Conservation (phyloP, 2,797 vertebrate genomes). For the Orestias chungarensis region DNA sequence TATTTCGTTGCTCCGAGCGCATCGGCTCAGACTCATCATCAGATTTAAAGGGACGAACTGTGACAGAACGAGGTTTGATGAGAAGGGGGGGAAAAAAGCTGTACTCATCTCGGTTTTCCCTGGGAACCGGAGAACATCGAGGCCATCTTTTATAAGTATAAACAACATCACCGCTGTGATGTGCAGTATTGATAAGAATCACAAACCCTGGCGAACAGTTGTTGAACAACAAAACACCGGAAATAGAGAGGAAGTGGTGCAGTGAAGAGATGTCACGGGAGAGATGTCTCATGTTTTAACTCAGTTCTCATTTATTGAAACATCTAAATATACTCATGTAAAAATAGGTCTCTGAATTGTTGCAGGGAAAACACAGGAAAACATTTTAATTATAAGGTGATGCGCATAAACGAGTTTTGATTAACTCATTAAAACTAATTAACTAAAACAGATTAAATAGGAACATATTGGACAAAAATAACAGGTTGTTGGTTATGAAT, state of each 20-base stretch:
- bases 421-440: background rate
- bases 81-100: constrained; percentile 21
- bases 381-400: background rate
- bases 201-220: constrained; percentile 10
- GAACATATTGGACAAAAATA: too few species aligned
- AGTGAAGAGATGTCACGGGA: background rate
- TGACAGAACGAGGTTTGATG: constrained; percentile 42
- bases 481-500: too few species aligned
- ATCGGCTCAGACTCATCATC: constrained; percentile 45
- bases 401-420: background rate
- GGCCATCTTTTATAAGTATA: constrained; percentile 36
- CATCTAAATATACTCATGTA: background rate
- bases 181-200: constrained; percentile 18
- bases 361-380: background rate
- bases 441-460: too few species aligned
- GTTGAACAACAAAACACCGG: constrained; percentile 14
- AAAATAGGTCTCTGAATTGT: background rate
- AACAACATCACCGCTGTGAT: constrained; percentile 12
- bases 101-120: constrained; percentile 37
- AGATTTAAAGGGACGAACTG: constrained; percentile 36
- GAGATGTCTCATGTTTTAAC: background rate
- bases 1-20: constrained; percentile 55
- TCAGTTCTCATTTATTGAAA: background rate
- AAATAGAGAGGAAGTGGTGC: background rate
- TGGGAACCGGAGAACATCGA: constrained; percentile 19